phyloP scores from a whole-genome alignment of 2,113 vertebrate genomes.

The Rhinoderma darwinii region DNA sequence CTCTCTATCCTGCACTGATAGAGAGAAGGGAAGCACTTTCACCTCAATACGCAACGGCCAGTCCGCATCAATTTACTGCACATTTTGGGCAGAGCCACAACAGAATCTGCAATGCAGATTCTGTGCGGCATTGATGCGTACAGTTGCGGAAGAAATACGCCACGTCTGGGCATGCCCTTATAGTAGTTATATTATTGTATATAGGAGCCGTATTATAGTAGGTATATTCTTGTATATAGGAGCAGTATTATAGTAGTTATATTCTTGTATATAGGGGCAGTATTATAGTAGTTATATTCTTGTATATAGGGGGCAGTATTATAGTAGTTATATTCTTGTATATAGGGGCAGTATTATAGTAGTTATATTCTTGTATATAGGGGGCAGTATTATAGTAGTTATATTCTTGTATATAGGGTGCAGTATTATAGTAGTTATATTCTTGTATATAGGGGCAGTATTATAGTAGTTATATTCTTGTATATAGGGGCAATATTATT shows the following conservation, averaged over 20 bases:
- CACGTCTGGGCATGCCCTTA: too few relatives aligned
- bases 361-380: background rate
- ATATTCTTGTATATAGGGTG: background rate
- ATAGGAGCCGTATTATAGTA: background rate
- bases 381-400: conserved; percentile 12
- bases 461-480: conserved; percentile 12
- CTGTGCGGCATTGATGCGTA: too few relatives aligned
- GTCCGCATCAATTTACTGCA: too few relatives aligned
- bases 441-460: background rate
- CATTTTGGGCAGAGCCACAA: too few relatives aligned
- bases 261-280: background rate
- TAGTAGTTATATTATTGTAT: too few relatives aligned
- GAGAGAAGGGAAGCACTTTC: too few relatives aligned
- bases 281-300: conserved; percentile 7
- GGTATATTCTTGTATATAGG: background rate
- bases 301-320: background rate
- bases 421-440: conserved; percentile 10
- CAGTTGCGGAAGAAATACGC: too few relatives aligned
- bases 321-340: conserved; percentile 2
- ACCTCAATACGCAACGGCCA: too few relatives aligned
- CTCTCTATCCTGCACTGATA: too few relatives aligned
- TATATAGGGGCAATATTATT: background rate
- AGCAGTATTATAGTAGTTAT: background rate
- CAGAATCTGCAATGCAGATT: too few relatives aligned
- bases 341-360: background rate